A percentile compares a stretch with the other conserved stretches of the same genome.
Conservation (phyloP, 2,113 vertebrate genomes). For the Eidolon helvum region DNA sequence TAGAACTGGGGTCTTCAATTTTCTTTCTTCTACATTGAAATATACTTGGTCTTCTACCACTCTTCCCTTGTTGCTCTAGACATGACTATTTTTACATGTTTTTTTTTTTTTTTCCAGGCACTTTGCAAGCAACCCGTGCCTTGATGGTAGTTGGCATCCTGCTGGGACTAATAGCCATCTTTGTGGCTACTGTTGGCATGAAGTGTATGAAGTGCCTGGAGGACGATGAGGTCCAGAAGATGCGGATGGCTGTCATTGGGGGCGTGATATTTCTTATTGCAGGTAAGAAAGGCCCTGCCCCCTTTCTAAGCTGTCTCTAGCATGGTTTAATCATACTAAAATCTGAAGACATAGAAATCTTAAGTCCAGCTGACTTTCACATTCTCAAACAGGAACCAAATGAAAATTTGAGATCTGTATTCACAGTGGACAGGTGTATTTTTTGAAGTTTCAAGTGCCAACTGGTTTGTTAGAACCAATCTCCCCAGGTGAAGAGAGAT, state of each 20-base stretch:
- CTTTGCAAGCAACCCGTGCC: conserved; percentile 89
- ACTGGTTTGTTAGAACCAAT: background rate
- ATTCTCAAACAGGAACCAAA: background rate
- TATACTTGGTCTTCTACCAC: background rate
- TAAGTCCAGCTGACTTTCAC: background rate
- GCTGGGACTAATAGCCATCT: conserved; percentile 84
- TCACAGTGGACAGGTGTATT: background rate
- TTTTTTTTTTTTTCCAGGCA: conserved; percentile 80
- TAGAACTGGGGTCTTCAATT: background rate
- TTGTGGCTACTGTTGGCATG: conserved; percentile 90
- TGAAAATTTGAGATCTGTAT: background rate
- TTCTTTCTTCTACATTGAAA: background rate
- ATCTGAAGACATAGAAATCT: background rate
- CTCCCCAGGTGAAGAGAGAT: background rate
- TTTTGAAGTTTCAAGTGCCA: background rate
- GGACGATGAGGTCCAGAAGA: conserved; percentile 85
- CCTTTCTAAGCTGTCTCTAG: background rate
- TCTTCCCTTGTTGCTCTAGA: background rate
- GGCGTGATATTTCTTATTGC: conserved; percentile 88
- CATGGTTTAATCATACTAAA: background rate
- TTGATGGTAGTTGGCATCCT: conserved; percentile 90
- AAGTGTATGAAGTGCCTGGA: conserved; percentile 94
- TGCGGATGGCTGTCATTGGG: conserved; percentile 84
- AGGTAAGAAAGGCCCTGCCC: conserved; percentile 81
- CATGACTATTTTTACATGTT: background rate